Evolutionary conservation across 2,797 vertebrate species (phyloP).

Genomic region (Salmo trutta): DNA sequence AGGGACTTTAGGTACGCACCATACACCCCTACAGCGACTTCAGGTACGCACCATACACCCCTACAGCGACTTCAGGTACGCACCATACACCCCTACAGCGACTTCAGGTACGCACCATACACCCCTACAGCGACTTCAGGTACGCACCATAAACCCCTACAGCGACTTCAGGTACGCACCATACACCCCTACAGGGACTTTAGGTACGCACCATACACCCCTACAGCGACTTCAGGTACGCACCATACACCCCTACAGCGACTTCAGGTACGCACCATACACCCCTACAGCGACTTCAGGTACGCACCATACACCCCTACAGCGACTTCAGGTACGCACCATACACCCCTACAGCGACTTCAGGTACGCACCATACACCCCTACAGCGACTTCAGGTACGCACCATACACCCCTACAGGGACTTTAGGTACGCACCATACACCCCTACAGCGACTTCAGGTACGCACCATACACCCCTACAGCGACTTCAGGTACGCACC

Average conservation of each 20-base stretch:
- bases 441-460: conserved; percentile 99
- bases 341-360: conserved; percentile 98
- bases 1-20: too few relatives aligned
- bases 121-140: too few relatives aligned
- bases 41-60: too few relatives aligned
- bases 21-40: too few relatives aligned
- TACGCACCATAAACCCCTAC: too few relatives aligned
- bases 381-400: background rate
- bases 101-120: too few relatives aligned
- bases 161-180: too few relatives aligned
- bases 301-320: background rate
- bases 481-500: conserved; percentile 2
- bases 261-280: conserved; percentile 84
- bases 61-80: too few relatives aligned
- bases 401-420: conserved; percentile 81
- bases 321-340: conserved; percentile 86
- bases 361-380: conserved; percentile 73
- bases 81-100: too few relatives aligned
- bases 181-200: too few relatives aligned
- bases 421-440: conserved; percentile 91
- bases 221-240: conserved; percentile 96
- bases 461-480: conserved; percentile 38
- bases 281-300: background rate
- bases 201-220: conserved; percentile 79
- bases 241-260: conserved; percentile 93